Evolutionary conservation across 2,797 vertebrate species (phyloP).

Genomic region (Acanthornis magna): DNA sequence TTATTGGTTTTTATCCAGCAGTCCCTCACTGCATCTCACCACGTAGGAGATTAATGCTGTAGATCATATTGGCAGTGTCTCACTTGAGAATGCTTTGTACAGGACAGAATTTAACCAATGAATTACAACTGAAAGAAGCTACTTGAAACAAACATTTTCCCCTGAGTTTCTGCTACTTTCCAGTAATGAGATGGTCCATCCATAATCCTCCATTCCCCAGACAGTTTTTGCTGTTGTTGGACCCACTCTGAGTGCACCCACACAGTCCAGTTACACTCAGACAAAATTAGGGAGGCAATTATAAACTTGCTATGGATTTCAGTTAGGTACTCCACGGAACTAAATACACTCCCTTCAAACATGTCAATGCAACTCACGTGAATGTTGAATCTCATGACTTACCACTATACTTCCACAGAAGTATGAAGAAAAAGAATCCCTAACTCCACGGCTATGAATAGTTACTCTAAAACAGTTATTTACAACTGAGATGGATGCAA

Average conservation of each 20-base stretch:
- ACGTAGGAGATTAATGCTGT: background rate
- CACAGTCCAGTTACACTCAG: background rate
- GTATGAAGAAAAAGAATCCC: background rate
- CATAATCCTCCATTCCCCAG: background rate
- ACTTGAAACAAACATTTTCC: background rate
- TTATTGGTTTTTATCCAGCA: background rate
- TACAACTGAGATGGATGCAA: background rate
- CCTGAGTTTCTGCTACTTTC: background rate
- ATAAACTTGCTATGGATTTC: background rate
- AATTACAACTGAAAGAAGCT: background rate
- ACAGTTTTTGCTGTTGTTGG: background rate
- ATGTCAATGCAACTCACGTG: background rate
- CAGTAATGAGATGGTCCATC: background rate
- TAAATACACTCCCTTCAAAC: background rate
- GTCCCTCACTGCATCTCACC: background rate
- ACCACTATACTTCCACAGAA: background rate
- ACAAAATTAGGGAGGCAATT: background rate
- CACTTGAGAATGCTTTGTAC: background rate
- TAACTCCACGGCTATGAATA: background rate
- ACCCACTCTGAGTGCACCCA: background rate
- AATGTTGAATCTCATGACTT: background rate
- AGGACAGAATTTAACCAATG: background rate
- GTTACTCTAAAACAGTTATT: background rate
- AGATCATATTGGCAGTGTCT: background rate
- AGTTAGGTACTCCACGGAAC: background rate